These are phyloP conservation scores for Chlorodrepanis virens DNA, from an alignment of 2,113 vertebrate species.

Conservation along the genomic window DNA sequence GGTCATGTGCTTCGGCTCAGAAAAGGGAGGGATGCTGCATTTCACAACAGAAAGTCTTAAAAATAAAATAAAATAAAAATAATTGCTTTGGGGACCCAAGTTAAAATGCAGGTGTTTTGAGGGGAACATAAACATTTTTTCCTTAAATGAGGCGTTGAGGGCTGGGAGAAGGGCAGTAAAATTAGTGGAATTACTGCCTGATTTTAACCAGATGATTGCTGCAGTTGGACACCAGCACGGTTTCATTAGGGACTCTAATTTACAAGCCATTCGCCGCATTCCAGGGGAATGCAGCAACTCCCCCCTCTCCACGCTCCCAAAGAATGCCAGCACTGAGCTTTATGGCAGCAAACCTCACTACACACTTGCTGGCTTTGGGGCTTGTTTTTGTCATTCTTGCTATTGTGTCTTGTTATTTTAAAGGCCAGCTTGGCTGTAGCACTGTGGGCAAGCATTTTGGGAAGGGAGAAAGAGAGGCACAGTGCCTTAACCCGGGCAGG, in stretches of 20 bases:
- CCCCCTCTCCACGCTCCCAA: conserved; percentile 72
- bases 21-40: conserved; percentile 54
- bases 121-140: conserved; percentile 90
- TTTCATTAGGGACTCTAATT: conserved; percentile 98
- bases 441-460: background rate
- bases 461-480: background rate
- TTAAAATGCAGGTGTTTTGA: conserved; percentile 94
- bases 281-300: conserved; percentile 82
- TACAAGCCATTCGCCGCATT: conserved; percentile 92
- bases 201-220: conserved; percentile 99
- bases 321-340: conserved; percentile 75
- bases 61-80: conserved; percentile 71
- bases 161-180: conserved; percentile 88
- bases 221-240: conserved; percentile 90
- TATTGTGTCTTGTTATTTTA: conserved; percentile 15
- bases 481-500: background rate
- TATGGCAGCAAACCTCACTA: conserved; percentile 58
- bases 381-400: background rate
- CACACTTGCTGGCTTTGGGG: background rate
- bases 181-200: conserved; percentile 98
- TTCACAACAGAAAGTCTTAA: conserved; percentile 62
- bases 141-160: conserved; percentile 95
- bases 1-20: conserved; percentile 33
- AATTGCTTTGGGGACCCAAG: conserved; percentile 77
- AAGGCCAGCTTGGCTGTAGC: background rate